Conservation (phyloP, 2,797 vertebrate genomes). For the Takifugu ocellatus region DNA sequence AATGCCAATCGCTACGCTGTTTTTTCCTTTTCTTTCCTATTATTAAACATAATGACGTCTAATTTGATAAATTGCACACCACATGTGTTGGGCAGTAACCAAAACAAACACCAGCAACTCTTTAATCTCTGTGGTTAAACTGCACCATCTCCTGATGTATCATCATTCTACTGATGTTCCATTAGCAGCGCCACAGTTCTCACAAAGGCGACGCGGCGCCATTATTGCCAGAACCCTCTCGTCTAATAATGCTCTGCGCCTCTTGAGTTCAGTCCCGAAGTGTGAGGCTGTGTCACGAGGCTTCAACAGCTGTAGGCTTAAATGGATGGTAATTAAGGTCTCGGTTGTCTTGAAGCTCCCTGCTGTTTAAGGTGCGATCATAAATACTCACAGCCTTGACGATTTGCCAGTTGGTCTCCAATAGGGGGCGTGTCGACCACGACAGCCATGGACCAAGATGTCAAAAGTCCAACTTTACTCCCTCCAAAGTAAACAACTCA, state of each 20-base stretch:
- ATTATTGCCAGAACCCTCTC: slow-evolving; percentile 16
- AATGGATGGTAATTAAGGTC: slow-evolving; percentile 2
- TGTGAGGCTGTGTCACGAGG: not conserved
- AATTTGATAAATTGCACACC: not conserved
- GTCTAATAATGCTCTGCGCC: slow-evolving; percentile 24
- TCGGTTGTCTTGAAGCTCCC: too few species aligned
- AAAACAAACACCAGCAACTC: slow-evolving; percentile 61
- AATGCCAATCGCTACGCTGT: not conserved
- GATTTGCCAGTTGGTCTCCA: slow-evolving; percentile 25
- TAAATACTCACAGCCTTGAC: slow-evolving; percentile 57
- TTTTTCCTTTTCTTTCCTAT: not conserved
- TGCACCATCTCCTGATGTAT: slow-evolving; percentile 27
- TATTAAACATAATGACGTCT: not conserved
- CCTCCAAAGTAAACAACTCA: slow-evolving; percentile 20
- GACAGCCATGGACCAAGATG: slow-evolving; percentile 8
- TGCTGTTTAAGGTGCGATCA: not conserved
- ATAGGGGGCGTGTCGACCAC: not conserved
- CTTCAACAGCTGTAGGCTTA: not conserved
- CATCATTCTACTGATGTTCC: slow-evolving; percentile 39
- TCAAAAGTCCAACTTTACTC: slow-evolving; percentile 15
- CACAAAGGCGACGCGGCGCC: slow-evolving; percentile 24
- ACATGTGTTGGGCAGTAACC: slow-evolving; percentile 26
- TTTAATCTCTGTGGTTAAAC: slow-evolving; percentile 20
- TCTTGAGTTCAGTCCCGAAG: slow-evolving; percentile 1
- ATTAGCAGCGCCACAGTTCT: slow-evolving; percentile 23